These are phyloP conservation scores for Morpho helenor DNA, from an alignment of 2,888 invertebrate genomes.

Conservation along the genomic window DNA sequence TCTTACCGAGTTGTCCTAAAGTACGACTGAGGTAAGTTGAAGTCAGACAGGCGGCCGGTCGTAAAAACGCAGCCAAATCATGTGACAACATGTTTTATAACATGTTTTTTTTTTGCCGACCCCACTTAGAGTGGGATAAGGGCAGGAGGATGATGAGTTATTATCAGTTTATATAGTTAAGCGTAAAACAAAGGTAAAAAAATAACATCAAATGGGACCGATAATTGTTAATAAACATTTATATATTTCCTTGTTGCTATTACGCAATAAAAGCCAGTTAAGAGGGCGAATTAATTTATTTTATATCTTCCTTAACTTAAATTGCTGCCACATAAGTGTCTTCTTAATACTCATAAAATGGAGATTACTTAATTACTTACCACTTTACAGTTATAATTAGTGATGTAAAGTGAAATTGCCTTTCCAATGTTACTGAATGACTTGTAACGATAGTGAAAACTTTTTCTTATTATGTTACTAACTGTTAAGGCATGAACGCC, in stretches of 20 bases:
- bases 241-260: background rate
- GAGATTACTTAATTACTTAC: constrained; percentile 3
- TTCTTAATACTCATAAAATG: constrained; percentile 1
- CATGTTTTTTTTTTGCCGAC: too few species aligned
- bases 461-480: constrained; percentile 2
- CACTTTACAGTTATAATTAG: constrained; percentile 16
- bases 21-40: too few species aligned
- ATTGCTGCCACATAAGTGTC: constrained; percentile 2
- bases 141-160: too few species aligned
- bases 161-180: too few species aligned
- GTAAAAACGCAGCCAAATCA: too few species aligned
- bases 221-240: background rate
- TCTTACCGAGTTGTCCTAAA: too few species aligned
- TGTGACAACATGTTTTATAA: too few species aligned
- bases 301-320: constrained; percentile 2
- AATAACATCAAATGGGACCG: too few species aligned
- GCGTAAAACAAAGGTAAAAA: too few species aligned
- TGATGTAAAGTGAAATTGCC: constrained; percentile 14
- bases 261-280: constrained; percentile 1
- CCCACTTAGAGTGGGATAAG: too few species aligned
- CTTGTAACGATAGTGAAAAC: constrained; percentile 14
- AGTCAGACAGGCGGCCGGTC: too few species aligned
- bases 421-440: constrained; percentile 17
- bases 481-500: too few species aligned
- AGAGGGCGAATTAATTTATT: constrained; percentile 1